Conservation (phyloP, 2,888 invertebrate species). For the Erannis defoliaria region DNA sequence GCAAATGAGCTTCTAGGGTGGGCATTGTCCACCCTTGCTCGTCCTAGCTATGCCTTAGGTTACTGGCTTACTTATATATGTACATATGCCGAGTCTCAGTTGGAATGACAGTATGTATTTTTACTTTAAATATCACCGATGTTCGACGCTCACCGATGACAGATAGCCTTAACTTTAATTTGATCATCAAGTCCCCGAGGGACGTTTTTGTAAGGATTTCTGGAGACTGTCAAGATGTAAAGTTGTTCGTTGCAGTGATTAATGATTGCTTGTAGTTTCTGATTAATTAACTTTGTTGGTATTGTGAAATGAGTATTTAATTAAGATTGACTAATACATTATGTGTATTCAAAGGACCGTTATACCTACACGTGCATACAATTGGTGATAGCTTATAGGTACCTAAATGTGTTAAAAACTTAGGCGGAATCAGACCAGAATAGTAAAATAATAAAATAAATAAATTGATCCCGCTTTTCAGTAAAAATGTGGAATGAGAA, state of each 20-base stretch:
- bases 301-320: slow-evolving; percentile 20
- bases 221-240: slow-evolving; percentile 33
- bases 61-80: too few relatives aligned
- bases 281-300: slow-evolving; percentile 34
- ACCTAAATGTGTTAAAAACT: neutral
- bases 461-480: too few relatives aligned
- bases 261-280: slow-evolving; percentile 38
- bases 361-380: neutral
- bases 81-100: neutral
- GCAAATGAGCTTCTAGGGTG: too few relatives aligned
- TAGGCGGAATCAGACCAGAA: too few relatives aligned
- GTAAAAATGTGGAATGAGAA: too few relatives aligned
- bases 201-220: slow-evolving; percentile 47
- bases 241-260: slow-evolving; percentile 38
- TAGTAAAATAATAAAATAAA: too few relatives aligned
- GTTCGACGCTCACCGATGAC: slow-evolving; percentile 59
- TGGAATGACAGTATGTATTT: slow-evolving; percentile 30
- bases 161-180: slow-evolving; percentile 75
- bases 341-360: slow-evolving; percentile 4
- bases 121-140: slow-evolving; percentile 35
- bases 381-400: too few relatives aligned
- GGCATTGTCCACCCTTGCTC: too few relatives aligned
- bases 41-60: too few relatives aligned
- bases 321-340: slow-evolving; percentile 17
- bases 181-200: slow-evolving; percentile 57